phyloP scores from a whole-genome alignment of 2,113 vertebrate genomes.

The Antennarius striatus region DNA sequence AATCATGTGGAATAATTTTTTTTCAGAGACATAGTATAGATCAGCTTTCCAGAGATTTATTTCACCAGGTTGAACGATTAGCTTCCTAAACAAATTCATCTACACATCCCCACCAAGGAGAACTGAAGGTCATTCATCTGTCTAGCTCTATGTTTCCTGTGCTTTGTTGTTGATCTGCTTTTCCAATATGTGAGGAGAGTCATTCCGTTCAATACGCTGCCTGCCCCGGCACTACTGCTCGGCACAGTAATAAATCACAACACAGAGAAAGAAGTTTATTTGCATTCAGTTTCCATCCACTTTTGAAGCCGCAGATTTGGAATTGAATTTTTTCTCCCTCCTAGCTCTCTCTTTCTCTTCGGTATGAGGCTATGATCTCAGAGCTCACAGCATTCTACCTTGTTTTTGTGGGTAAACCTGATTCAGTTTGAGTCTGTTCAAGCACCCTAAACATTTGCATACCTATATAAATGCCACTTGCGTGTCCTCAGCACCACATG shows the following conservation, averaged over 20 bases:
- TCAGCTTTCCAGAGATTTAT: slow-evolving; percentile 55
- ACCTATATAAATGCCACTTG: slow-evolving; percentile 26
- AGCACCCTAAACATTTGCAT: slow-evolving; percentile 57
- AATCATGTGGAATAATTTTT: slow-evolving; percentile 16
- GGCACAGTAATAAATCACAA: slow-evolving; percentile 78
- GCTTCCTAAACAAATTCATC: slow-evolving; percentile 71
- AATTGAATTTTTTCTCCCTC: slow-evolving; percentile 66
- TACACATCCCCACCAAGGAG: slow-evolving; percentile 66
- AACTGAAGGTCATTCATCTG: slow-evolving; percentile 76
- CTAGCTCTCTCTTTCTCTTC: slow-evolving; percentile 52
- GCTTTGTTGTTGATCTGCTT: slow-evolving; percentile 74
- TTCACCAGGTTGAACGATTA: slow-evolving; percentile 66
- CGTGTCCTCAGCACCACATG: slow-evolving; percentile 14
- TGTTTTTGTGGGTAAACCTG: slow-evolving; percentile 54
- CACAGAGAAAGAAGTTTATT: slow-evolving; percentile 75
- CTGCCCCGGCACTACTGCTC: slow-evolving; percentile 62
- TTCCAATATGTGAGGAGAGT: slow-evolving; percentile 73
- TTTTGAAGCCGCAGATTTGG: slow-evolving; percentile 73
- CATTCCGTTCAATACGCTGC: slow-evolving; percentile 71
- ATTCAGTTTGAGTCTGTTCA: slow-evolving; percentile 55
- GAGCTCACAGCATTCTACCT: slow-evolving; percentile 57
- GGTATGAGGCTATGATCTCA: slow-evolving; percentile 69
- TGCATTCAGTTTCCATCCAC: slow-evolving; percentile 75
- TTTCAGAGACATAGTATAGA: slow-evolving; percentile 22
- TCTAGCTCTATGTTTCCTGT: slow-evolving; percentile 67